These are phyloP conservation scores for Dromaius novaehollandiae DNA, from an alignment of 2,113 vertebrate genomes.

Conservation along the genomic window DNA sequence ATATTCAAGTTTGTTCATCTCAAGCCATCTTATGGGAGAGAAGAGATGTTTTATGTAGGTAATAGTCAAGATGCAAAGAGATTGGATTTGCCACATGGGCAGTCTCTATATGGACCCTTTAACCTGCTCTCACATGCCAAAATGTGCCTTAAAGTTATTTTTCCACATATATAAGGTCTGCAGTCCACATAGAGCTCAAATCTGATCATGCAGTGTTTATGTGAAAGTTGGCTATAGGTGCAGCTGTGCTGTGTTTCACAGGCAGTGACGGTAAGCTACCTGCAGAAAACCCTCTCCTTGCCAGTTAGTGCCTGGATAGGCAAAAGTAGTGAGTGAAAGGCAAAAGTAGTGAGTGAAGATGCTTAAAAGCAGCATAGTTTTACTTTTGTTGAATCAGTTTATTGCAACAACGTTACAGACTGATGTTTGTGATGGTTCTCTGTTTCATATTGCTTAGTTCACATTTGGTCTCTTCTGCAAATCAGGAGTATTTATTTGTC, in stretches of 20 bases:
- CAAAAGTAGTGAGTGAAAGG: background rate
- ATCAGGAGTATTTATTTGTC: background rate
- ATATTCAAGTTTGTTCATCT: constrained; percentile 28
- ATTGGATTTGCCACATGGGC: background rate
- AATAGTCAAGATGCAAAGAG: background rate
- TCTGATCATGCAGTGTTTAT: background rate
- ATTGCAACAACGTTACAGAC: background rate
- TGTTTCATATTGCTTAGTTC: background rate
- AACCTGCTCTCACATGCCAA: background rate
- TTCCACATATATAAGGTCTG: background rate
- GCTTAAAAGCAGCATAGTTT: background rate
- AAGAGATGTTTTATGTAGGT: background rate
- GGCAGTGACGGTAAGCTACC: background rate
- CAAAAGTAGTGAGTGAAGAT: background rate
- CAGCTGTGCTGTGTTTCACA: background rate
- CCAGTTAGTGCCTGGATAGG: background rate
- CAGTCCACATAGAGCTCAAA: background rate
- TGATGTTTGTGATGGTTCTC: background rate
- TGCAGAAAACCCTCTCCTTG: background rate
- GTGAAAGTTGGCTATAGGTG: background rate
- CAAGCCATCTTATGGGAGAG: background rate
- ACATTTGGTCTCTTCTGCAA: rapidly evolving
- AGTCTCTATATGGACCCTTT: background rate
- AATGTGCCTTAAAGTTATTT: background rate
- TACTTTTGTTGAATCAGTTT: background rate